Percentiles rank a stretch among this genome's conserved stretches.
Conservation (phyloP, 2,888 invertebrate genomes). For the Polymixis flavicincta region DNA sequence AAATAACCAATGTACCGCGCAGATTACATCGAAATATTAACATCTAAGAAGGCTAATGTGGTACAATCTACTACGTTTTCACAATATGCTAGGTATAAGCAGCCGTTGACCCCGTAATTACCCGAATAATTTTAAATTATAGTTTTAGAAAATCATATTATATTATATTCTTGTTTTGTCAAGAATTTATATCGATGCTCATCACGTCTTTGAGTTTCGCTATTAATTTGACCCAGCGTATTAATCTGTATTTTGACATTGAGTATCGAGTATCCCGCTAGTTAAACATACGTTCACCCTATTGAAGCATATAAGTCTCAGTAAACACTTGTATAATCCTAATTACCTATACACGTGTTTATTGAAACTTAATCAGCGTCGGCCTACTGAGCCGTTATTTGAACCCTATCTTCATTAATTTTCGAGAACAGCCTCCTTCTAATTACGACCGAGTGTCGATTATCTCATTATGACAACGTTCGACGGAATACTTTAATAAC, state of each 20-base stretch:
- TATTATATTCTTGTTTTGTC: neutral
- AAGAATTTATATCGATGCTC: neutral
- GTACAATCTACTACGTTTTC: neutral
- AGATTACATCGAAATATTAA: neutral
- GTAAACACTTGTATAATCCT: conserved; percentile 9
- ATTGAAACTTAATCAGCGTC: neutral
- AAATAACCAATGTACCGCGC: neutral
- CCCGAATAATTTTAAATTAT: neutral
- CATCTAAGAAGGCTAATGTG: neutral
- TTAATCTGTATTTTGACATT: neutral
- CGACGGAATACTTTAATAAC: conserved; percentile 5
- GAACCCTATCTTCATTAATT: conserved; percentile 6
- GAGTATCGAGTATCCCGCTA: neutral
- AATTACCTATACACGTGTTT: neutral
- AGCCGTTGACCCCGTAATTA: neutral
- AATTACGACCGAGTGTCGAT: conserved; percentile 8
- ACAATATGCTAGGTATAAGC: neutral
- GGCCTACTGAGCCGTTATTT: conserved; percentile 3
- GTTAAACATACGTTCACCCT: neutral
- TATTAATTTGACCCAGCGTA: neutral
- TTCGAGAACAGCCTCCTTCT: conserved; percentile 8
- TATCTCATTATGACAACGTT: conserved; percentile 3
- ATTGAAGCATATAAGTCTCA: conserved; percentile 14
- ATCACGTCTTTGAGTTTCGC: neutral
- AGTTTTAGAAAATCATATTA: no score